Evolutionary conservation across 2,888 invertebrate species (phyloP).

Genomic region (Sesamia inferens): DNA sequence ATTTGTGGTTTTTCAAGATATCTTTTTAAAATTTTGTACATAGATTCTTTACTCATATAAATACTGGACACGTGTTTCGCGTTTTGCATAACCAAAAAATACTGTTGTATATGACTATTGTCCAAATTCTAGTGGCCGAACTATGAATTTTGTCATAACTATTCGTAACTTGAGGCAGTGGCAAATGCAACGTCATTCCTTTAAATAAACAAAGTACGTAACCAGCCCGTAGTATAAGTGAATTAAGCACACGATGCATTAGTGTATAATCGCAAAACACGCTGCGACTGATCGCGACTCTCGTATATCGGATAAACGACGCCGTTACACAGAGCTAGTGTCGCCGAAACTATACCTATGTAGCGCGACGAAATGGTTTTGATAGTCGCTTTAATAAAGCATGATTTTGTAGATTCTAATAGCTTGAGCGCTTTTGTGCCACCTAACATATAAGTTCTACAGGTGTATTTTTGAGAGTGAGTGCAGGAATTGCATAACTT

Average conservation of each 20-base stretch:
- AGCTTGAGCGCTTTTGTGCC: too few relatives aligned
- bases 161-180: constrained; percentile 9
- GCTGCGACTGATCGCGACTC: constrained; percentile 75
- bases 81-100: too few relatives aligned
- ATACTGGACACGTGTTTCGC: too few relatives aligned
- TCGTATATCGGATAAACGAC: constrained; percentile 83
- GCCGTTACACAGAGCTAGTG: constrained; percentile 81
- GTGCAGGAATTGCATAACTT: too few relatives aligned
- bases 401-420: neutral
- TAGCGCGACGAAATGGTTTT: constrained; percentile 56
- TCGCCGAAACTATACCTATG: constrained; percentile 74
- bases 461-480: too few relatives aligned
- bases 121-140: neutral
- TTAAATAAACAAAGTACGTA: constrained; percentile 62
- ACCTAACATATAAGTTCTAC: too few relatives aligned
- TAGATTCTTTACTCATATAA: too few relatives aligned
- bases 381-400: constrained; percentile 63
- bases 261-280: constrained; percentile 79
- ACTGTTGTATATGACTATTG: too few relatives aligned
- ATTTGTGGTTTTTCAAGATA: too few relatives aligned
- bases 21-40: too few relatives aligned
- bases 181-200: constrained; percentile 23
- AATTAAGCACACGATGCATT: constrained; percentile 81
- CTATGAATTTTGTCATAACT: neutral
- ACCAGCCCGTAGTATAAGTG: constrained; percentile 70